phyloP scores from a whole-genome alignment of 2,888 invertebrate genomes.

The Pristionchus japonicus region DNA sequence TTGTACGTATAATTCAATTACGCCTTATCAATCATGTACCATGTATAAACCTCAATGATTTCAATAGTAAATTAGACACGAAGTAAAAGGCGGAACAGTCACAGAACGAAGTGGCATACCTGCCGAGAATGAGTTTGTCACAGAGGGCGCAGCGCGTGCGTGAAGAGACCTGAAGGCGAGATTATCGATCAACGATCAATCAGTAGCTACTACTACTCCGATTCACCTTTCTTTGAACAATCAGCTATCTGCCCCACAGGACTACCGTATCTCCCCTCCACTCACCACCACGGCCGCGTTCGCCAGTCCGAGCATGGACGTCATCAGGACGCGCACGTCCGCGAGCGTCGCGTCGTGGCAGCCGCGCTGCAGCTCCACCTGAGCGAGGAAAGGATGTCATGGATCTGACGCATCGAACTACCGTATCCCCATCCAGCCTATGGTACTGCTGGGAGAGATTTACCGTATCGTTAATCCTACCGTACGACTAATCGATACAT shows the following conservation, averaged over 20 bases:
- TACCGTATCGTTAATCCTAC: no score
- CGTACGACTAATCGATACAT: no score
- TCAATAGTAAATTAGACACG: no score
- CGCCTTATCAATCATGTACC: no score
- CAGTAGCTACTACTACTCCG: not conserved
- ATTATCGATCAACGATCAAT: not conserved
- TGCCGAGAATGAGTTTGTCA: not conserved
- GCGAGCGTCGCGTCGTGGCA: conserved; percentile 52
- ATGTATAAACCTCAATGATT: no score
- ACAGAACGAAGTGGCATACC: no score
- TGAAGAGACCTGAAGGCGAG: not conserved
- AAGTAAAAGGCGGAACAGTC: no score
- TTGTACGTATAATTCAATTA: no score
- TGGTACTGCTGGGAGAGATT: no score
- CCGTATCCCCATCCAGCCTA: not conserved
- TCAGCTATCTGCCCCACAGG: not conserved
- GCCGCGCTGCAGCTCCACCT: conserved; percentile 55
- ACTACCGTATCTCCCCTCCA: conserved; percentile 13
- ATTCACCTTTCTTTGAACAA: not conserved
- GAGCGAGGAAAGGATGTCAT: not conserved
- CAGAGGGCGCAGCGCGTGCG: conserved; percentile 38
- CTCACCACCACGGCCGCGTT: conserved; percentile 20
- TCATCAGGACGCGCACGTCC: conserved; percentile 48
- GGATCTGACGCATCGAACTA: not conserved
- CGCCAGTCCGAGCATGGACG: conserved; percentile 40